Conservation (phyloP, 2,888 invertebrate species). For the Anthrax anthrax region DNA sequence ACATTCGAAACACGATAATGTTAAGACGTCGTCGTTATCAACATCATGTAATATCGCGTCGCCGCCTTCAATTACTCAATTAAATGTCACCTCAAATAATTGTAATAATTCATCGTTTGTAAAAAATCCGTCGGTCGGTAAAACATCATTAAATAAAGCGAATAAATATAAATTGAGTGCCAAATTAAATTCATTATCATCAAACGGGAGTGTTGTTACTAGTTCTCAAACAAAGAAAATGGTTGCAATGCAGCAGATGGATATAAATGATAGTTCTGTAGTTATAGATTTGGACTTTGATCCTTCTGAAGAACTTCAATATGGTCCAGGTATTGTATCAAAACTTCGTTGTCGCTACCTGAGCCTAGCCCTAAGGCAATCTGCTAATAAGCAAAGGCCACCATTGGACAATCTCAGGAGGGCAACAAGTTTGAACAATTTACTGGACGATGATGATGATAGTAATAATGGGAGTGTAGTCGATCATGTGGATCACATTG, state of each 20-base stretch:
- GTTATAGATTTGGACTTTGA: slow-evolving; percentile 28
- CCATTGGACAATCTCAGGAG: slow-evolving; percentile 56
- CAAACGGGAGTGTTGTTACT: background rate
- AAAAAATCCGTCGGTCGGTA: slow-evolving; percentile 9
- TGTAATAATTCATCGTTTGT: slow-evolving; percentile 2
- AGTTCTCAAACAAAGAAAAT: slow-evolving; percentile 25
- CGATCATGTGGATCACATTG: slow-evolving; percentile 10
- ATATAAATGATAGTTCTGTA: slow-evolving; percentile 7
- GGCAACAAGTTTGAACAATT: slow-evolving; percentile 72
- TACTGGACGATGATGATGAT: slow-evolving; percentile 51
- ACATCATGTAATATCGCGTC: slow-evolving; percentile 7
- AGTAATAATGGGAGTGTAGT: slow-evolving; percentile 24
- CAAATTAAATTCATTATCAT: background rate
- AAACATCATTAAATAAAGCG: slow-evolving; percentile 1
- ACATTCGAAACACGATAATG: slow-evolving; percentile 30
- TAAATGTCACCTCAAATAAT: background rate
- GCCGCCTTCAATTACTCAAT: background rate
- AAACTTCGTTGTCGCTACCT: slow-evolving; percentile 75
- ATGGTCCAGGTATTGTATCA: slow-evolving; percentile 85
- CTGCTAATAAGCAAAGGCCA: slow-evolving; percentile 46
- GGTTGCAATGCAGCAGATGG: slow-evolving; percentile 34
- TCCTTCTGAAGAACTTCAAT: slow-evolving; percentile 65
- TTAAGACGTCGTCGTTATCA: slow-evolving; percentile 17
- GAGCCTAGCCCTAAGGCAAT: slow-evolving; percentile 68
- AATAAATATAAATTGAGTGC: slow-evolving; percentile 1